A percentile compares a stretch with the other conserved stretches of the same genome.
Conservation (phyloP, 1,140 invertebrate species). For the Brachionus rotundiformis region DNA sequence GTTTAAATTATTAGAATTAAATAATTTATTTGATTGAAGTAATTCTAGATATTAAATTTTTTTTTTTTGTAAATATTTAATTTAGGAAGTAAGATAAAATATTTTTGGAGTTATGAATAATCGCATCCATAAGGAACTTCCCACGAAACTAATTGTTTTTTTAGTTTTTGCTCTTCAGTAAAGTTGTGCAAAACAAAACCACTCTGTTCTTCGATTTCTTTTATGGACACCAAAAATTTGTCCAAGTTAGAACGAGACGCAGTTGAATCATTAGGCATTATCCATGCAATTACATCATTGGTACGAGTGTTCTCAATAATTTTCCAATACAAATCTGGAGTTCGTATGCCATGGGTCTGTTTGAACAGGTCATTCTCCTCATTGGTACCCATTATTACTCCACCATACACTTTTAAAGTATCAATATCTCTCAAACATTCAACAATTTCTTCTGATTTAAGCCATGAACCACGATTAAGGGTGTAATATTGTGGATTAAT, state of each 20-base stretch:
- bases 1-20: too few relatives aligned
- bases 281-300: conserved; percentile 12
- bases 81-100: too few relatives aligned
- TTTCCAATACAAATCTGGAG: conserved; percentile 23
- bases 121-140: neutral
- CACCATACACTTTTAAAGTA: neutral
- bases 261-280: conserved; percentile 33
- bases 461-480: neutral
- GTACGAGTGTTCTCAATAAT: conserved; percentile 9
- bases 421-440: neutral
- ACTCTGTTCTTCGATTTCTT: neutral
- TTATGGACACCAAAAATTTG: conserved; percentile 11
- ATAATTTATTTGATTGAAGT: too few relatives aligned
- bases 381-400: neutral
- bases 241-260: neutral
- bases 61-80: too few relatives aligned
- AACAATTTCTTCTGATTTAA: neutral
- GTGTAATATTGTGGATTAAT: neutral
- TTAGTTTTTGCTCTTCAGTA: neutral
- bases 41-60: too few relatives aligned
- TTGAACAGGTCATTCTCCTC: neutral
- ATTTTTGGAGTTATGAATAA: neutral
- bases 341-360: neutral
- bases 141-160: neutral
- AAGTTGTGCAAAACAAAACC: conserved; percentile 17